Evolutionary conservation across 2,888 invertebrate genomes (phyloP).

Genomic region (Bhutanitis thaidina): DNA sequence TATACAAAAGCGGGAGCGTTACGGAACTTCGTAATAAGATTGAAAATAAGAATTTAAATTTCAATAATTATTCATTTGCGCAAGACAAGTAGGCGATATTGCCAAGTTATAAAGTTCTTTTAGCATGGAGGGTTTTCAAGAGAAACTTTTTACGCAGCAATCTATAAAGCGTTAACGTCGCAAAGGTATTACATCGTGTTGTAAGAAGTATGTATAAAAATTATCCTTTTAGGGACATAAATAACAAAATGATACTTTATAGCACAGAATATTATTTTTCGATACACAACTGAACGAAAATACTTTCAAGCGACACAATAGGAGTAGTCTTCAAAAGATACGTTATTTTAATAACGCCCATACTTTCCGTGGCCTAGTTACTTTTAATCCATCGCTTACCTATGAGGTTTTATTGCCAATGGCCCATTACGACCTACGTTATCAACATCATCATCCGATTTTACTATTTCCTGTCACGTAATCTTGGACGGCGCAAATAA

Average conservation of each 20-base stretch:
- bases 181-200: no score
- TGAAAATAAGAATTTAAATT: conserved; percentile 56
- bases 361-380: conserved; percentile 74
- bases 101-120: conserved; percentile 50
- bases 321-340: conserved; percentile 47
- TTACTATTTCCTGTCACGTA: conserved; percentile 80
- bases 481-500: conserved; percentile 73
- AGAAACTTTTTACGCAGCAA: conserved; percentile 51
- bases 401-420: conserved; percentile 79
- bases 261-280: no score
- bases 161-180: conserved; percentile 41
- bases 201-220: no score
- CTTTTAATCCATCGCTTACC: conserved; percentile 79
- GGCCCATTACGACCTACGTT: conserved; percentile 78
- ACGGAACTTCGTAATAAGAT: conserved; percentile 50
- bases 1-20: conserved; percentile 50
- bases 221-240: no score
- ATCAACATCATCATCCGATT: conserved; percentile 79
- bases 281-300: conserved; percentile 16
- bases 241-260: no score
- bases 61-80: conserved; percentile 57
- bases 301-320: conserved; percentile 27
- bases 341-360: conserved; percentile 67
- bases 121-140: conserved; percentile 43
- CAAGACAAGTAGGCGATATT: conserved; percentile 53